Evolutionary conservation across 1,140 invertebrate genomes (phyloP).

Genomic region (Bombus polaris): DNA sequence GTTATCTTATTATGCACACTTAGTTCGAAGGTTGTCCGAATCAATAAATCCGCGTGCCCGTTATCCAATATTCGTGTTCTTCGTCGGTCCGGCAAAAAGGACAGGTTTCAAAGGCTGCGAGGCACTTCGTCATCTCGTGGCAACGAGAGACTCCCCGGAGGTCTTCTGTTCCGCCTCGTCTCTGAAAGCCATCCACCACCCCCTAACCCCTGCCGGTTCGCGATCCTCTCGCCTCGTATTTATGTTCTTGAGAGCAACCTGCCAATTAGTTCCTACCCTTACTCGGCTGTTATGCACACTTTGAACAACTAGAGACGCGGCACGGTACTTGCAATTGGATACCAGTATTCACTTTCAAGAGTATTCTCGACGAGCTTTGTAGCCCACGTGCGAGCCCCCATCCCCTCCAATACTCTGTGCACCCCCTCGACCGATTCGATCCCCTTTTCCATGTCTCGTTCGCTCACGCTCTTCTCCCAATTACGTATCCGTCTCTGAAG

Average conservation of each 20-base stretch:
- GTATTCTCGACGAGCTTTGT: constrained; percentile 69
- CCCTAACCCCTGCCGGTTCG: neutral
- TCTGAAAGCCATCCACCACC: constrained; percentile 20
- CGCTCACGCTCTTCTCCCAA: constrained; percentile 31
- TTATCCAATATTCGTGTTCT: constrained; percentile 36
- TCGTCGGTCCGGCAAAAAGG: constrained; percentile 32
- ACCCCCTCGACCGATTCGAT: neutral
- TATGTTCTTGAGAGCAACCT: constrained; percentile 66
- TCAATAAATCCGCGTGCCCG: constrained; percentile 17
- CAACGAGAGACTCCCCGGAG: constrained; percentile 36
- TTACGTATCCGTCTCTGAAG: constrained; percentile 48
- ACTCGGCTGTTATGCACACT: constrained; percentile 60
- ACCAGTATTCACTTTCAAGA: constrained; percentile 70
- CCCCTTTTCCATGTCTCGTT: constrained; percentile 8
- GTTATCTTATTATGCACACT: no score
- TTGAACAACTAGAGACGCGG: constrained; percentile 69
- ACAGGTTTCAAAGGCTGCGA: constrained; percentile 35
- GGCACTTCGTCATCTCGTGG: constrained; percentile 37
- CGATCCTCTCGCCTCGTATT: constrained; percentile 54
- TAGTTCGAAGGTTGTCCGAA: neutral
- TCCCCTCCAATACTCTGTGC: neutral
- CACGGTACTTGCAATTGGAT: constrained; percentile 66
- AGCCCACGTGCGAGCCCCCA: constrained; percentile 52
- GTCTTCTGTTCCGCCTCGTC: constrained; percentile 29
- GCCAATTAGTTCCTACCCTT: constrained; percentile 68